phyloP scores from a whole-genome alignment of 2,888 invertebrate species.

The Azorinus chamasolen region DNA sequence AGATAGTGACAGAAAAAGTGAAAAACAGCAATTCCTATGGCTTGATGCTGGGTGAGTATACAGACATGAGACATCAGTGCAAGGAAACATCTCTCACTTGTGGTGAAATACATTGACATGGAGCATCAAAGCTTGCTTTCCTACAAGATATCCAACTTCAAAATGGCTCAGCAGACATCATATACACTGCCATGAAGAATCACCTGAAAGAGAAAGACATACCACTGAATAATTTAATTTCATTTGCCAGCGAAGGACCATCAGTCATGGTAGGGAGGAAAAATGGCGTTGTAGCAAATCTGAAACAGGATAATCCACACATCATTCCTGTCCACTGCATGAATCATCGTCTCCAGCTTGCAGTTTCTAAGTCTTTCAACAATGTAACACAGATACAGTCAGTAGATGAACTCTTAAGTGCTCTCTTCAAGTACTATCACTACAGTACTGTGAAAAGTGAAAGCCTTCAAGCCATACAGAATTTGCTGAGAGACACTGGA shows the following conservation, averaged over 20 bases:
- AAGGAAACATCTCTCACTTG: slow-evolving; percentile 27
- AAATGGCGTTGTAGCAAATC: slow-evolving; percentile 42
- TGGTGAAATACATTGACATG: slow-evolving; percentile 31
- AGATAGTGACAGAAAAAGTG: slow-evolving; percentile 2
- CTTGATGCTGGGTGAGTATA: slow-evolving; percentile 47
- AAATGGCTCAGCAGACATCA: slow-evolving; percentile 37
- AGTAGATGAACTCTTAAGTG: slow-evolving; percentile 39
- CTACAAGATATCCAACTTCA: slow-evolving; percentile 46
- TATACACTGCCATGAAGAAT: slow-evolving; percentile 24
- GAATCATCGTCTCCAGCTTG: slow-evolving; percentile 41
- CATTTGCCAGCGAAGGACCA: slow-evolving; percentile 55
- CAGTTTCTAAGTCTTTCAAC: slow-evolving; percentile 39
- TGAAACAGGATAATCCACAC: slow-evolving; percentile 31
- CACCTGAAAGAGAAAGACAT: slow-evolving; percentile 10
- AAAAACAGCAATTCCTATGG: slow-evolving; percentile 16
- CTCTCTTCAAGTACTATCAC: slow-evolving; percentile 49
- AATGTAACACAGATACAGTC: slow-evolving; percentile 15
- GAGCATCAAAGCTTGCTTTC: slow-evolving; percentile 19
- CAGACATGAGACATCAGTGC: slow-evolving; percentile 31
- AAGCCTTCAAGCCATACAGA: slow-evolving; percentile 48
- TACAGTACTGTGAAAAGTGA: slow-evolving; percentile 47
- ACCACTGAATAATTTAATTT: slow-evolving; percentile 22
- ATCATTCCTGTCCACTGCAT: slow-evolving; percentile 32
- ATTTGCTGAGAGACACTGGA: slow-evolving; percentile 33
- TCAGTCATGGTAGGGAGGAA: slow-evolving; percentile 52